Percentiles rank a stretch among this genome's conserved stretches.
Evolutionary conservation across 2,113 vertebrate genomes (phyloP).

Genomic region (Sceloporus tristichus): DNA sequence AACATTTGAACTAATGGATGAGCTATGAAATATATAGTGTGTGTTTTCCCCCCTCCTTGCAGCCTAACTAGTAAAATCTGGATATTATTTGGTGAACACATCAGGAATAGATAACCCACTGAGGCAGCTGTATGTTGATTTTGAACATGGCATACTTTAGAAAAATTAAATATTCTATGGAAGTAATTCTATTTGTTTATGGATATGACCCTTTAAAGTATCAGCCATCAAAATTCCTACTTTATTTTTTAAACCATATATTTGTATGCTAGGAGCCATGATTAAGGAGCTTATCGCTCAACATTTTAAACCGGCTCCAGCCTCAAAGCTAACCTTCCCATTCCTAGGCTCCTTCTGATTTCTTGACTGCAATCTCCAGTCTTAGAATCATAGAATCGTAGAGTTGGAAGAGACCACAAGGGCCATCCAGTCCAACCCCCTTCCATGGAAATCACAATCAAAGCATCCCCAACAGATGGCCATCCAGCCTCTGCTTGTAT

Average conservation of each 20-base stretch:
- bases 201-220: background rate
- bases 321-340: too few species aligned
- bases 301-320: too few species aligned
- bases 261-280: background rate
- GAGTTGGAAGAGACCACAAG: too few species aligned
- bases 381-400: too few species aligned
- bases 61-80: conserved; percentile 41
- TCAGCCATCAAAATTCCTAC: background rate
- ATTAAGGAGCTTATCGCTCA: too few species aligned
- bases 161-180: background rate
- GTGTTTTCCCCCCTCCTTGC: conserved; percentile 29
- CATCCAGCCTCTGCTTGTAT: too few species aligned
- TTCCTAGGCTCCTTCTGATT: too few species aligned
- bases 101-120: background rate
- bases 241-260: background rate
- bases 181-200: background rate
- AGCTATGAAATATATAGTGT: conserved; percentile 8
- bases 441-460: too few species aligned
- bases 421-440: too few species aligned
- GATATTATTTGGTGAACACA: conserved; percentile 13
- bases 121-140: background rate
- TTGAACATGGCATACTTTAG: conserved; percentile 6
- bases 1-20: conserved; percentile 13
- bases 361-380: too few species aligned
- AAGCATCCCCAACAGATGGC: too few species aligned